These are phyloP conservation scores for Drosophila albomicans DNA, from an alignment of 1,140 invertebrate species.

Conservation along the genomic window DNA sequence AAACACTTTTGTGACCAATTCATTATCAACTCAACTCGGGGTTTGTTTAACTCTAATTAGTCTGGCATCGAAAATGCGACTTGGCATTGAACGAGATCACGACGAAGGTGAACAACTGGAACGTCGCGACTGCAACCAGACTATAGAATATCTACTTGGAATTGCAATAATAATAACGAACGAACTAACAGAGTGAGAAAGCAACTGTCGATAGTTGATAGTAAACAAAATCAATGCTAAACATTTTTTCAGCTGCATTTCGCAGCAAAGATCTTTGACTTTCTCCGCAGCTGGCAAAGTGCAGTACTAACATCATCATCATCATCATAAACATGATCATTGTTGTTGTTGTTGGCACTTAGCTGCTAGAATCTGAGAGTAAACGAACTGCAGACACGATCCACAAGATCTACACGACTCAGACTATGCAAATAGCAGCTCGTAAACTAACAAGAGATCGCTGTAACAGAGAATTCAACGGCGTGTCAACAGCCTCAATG, in stretches of 20 bases:
- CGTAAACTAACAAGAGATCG: constrained; percentile 67
- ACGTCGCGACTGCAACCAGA: constrained; percentile 34
- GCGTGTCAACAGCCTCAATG: constrained; percentile 13
- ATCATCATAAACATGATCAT: neutral
- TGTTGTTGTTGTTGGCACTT: constrained; percentile 38
- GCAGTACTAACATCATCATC: constrained; percentile 11
- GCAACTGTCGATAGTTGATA: too few relatives aligned
- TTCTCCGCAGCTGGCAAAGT: constrained; percentile 17
- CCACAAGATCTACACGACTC: neutral
- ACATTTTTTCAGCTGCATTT: neutral
- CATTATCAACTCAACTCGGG: constrained; percentile 52
- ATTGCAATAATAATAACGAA: neutral
- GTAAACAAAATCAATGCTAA: neutral
- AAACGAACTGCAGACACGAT: constrained; percentile 4
- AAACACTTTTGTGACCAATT: constrained; percentile 31
- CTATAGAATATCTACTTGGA: neutral
- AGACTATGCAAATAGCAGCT: constrained; percentile 67
- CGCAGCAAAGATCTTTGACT: neutral
- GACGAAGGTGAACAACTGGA: constrained; percentile 52
- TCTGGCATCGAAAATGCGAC: constrained; percentile 45
- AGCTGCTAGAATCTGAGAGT: constrained; percentile 21
- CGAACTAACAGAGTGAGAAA: too few relatives aligned
- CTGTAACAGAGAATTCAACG: constrained; percentile 7
- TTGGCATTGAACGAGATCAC: constrained; percentile 34
- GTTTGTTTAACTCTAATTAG: constrained; percentile 44